Percentiles rank a stretch among this genome's conserved stretches.
Evolutionary conservation across 2,797 vertebrate genomes (phyloP).

Genomic region (Menidia menidia): DNA sequence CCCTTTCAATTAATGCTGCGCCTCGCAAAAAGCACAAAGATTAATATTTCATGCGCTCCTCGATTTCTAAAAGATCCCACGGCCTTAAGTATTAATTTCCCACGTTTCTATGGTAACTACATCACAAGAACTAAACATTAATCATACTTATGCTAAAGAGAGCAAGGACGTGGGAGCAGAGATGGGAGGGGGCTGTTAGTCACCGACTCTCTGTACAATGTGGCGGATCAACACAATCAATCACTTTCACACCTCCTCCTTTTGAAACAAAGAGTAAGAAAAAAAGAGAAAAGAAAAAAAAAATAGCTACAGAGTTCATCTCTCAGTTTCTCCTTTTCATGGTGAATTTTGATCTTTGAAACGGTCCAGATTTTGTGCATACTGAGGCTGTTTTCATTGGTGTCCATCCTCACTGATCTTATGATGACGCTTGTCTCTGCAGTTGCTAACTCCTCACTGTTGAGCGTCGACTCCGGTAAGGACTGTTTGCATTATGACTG

Average conservation of each 20-base stretch:
- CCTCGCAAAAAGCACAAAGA: conserved; percentile 51
- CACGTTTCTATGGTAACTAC: conserved; percentile 74
- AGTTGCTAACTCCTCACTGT: not conserved
- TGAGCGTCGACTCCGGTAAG: conserved; percentile 14
- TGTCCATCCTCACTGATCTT: conserved; percentile 23
- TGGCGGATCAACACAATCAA: conserved; percentile 69
- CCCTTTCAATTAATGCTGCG: conserved; percentile 50
- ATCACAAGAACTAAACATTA: conserved; percentile 68
- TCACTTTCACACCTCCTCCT: conserved; percentile 44
- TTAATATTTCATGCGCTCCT: conserved; percentile 70
- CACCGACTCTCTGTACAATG: conserved; percentile 54
- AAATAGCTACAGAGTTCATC: conserved; percentile 23
- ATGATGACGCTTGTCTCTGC: conserved; percentile 14
- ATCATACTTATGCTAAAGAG: conserved; percentile 74
- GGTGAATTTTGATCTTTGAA: conserved; percentile 33
- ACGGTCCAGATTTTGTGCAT: conserved; percentile 28
- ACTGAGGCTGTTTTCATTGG: conserved; percentile 30
- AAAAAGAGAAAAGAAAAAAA: conserved; percentile 22
- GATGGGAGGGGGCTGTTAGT: conserved; percentile 34
- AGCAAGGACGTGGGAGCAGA: conserved; percentile 43
- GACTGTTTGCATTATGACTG: conserved; percentile 30
- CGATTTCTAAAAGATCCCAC: conserved; percentile 43
- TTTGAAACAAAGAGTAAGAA: conserved; percentile 8
- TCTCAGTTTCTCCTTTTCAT: conserved; percentile 33
- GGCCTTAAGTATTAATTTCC: conserved; percentile 50